Percentiles rank a stretch among this genome's conserved stretches.
phyloP scores from a whole-genome alignment of 35 echinoderm and acorn worm species.

The Eucidaris tribuloides region DNA sequence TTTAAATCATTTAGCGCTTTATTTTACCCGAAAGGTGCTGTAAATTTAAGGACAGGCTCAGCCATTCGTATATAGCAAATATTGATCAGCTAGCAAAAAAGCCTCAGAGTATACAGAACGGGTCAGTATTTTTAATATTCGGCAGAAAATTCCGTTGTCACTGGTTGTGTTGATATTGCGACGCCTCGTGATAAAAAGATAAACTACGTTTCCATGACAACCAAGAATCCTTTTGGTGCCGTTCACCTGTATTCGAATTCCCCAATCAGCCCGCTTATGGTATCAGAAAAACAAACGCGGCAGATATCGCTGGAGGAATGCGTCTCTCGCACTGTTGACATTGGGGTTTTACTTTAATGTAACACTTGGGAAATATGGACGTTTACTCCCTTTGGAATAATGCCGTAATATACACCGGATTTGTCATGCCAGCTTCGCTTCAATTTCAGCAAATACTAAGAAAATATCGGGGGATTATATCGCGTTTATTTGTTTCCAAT shows the following conservation, averaged over 20 bases:
- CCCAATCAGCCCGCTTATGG: constrained; percentile 26
- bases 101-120: too few relatives aligned
- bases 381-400: constrained; percentile 17
- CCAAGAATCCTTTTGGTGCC: constrained; percentile 6
- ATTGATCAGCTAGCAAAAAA: too few relatives aligned
- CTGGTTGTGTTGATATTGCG: constrained; percentile 7
- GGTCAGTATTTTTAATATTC: too few relatives aligned
- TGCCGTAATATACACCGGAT: constrained; percentile 24
- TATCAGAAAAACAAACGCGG: constrained; percentile 35
- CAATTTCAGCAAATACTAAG: constrained; percentile 29
- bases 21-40: too few relatives aligned
- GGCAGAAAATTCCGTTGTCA: too few relatives aligned
- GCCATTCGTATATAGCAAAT: too few relatives aligned
- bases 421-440: constrained; percentile 25
- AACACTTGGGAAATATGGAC: constrained; percentile 12
- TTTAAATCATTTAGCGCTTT: too few relatives aligned
- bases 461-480: constrained; percentile 36
- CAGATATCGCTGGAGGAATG: neutral
- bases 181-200: neutral
- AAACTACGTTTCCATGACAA: constrained; percentile 3
- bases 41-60: too few relatives aligned
- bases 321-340: neutral
- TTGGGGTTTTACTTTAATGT: constrained; percentile 28
- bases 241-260: constrained; percentile 23
- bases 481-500: constrained; percentile 40